phyloP scores from a whole-genome alignment of 2,113 vertebrate species.

The Toxotes jaculatrix region DNA sequence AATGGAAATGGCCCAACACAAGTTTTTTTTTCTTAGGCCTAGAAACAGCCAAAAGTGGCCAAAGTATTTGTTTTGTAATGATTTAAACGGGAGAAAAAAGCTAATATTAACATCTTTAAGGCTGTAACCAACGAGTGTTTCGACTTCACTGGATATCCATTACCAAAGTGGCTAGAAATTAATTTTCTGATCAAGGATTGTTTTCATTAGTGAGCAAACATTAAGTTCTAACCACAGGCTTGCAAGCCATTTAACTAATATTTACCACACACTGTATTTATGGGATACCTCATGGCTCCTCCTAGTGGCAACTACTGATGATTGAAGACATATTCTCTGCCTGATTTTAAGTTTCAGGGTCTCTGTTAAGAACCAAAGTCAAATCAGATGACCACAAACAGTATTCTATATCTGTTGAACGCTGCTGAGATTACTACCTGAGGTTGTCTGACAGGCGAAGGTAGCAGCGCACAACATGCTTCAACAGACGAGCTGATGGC shows the following conservation, averaged over 20 bases:
- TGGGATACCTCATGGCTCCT: conserved; percentile 19
- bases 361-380: not conserved
- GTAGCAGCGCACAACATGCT: conserved; percentile 97
- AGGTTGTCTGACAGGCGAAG: conserved; percentile 98
- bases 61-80: not conserved
- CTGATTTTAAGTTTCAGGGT: not conserved
- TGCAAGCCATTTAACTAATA: not conserved
- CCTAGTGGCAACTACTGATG: conserved; percentile 40
- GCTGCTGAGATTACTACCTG: conserved; percentile 83
- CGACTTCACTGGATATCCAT: not conserved
- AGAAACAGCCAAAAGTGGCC: too few species aligned
- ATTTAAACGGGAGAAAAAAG: not conserved
- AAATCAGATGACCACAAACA: not conserved
- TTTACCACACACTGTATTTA: not conserved
- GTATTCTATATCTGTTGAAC: not conserved
- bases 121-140: not conserved
- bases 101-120: not conserved
- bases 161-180: not conserved
- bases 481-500: conserved; percentile 94
- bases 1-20: too few species aligned
- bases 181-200: not conserved
- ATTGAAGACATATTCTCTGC: not conserved
- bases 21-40: too few species aligned
- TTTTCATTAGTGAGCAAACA: not conserved
- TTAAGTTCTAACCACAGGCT: not conserved